These are phyloP conservation scores for Irena cyanogastra DNA, from an alignment of 2,113 vertebrate genomes.

Conservation along the genomic window DNA sequence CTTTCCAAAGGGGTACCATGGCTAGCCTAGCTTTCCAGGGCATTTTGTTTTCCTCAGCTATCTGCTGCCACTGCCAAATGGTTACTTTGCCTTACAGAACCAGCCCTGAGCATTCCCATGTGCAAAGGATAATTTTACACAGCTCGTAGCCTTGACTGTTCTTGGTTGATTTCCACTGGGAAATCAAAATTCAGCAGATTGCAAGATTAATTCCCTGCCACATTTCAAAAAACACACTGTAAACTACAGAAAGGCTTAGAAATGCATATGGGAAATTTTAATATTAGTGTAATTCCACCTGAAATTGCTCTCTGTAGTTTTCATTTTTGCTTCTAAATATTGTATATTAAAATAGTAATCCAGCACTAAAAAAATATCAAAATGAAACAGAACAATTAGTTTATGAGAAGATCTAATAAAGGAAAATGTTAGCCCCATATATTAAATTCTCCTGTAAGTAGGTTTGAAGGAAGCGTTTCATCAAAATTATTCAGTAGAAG, in stretches of 20 bases:
- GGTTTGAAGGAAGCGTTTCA: not conserved
- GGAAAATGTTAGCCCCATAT: not conserved
- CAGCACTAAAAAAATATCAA: not conserved
- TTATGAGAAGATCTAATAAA: not conserved
- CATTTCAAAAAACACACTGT: not conserved
- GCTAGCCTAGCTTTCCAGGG: not conserved
- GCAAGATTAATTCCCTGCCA: slow-evolving; percentile 28
- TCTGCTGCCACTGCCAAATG: not conserved
- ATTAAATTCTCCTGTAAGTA: not conserved
- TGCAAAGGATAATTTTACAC: not conserved
- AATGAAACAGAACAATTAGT: not conserved
- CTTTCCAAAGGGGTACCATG: not conserved
- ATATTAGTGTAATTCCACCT: not conserved
- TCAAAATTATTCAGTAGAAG: not conserved
- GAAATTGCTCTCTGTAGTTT: not conserved
- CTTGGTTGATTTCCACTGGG: slow-evolving; percentile 46
- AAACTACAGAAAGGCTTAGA: not conserved
- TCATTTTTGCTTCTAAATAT: not conserved
- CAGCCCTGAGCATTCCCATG: not conserved
- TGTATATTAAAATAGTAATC: not conserved
- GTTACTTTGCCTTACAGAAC: not conserved
- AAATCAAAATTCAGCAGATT: slow-evolving; percentile 35
- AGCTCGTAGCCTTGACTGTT: not conserved
- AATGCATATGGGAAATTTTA: not conserved
- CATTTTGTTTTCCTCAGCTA: not conserved